Evolutionary conservation across 2,797 vertebrate genomes (phyloP), one percentile per base, ranked within the genome.

Genomic region (Diplodus sargus): DNA sequence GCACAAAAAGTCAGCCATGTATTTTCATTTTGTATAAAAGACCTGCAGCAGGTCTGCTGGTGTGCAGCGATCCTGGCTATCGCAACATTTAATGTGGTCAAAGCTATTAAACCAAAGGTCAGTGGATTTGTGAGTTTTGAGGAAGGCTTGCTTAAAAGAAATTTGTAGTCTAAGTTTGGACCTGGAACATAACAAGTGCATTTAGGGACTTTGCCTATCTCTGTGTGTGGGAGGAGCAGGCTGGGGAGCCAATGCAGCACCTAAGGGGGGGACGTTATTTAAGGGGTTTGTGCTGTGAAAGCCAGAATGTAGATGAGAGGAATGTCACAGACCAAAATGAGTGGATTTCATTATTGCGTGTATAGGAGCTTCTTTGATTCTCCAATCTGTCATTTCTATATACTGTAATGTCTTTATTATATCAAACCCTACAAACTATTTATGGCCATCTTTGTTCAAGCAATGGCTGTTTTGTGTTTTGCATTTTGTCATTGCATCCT

Each of bases 171-270:
- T 20, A 43, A 49, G 23, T 63, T 75, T 59, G 43, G 47, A 48
- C 54, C 28, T 59, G 47, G n/a, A 79, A 28, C 71, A 52, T 30
- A 67, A 72, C 42, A 58, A 77, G 53, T 30, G 56, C 51, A 47
- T 60, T 81, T 16, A 34, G n/a, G 30, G 56, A 25, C 70, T 70
- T n/a, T 75, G 39, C 25, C 25, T 75, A 48, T 79, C 66, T 76
- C 1, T 81, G 57, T 42, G 25, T 76, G 85, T 85, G 60, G 79
- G 79, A 70, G 70, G 72, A 86, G 49, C 80, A 76, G 76, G 59
- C 51, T 51, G 63, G n/a, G 58, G 52, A 70, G 59, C 0, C 4
- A 74, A 80, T 58, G 67, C 69, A 34, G 48, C 61, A 76, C 63
- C 73, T 20, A 45, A 72, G 74, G 74, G 60, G 28, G 28, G n/a